Conservation (phyloP, 2,888 invertebrate species). For the Cheilosia vulpina region DNA sequence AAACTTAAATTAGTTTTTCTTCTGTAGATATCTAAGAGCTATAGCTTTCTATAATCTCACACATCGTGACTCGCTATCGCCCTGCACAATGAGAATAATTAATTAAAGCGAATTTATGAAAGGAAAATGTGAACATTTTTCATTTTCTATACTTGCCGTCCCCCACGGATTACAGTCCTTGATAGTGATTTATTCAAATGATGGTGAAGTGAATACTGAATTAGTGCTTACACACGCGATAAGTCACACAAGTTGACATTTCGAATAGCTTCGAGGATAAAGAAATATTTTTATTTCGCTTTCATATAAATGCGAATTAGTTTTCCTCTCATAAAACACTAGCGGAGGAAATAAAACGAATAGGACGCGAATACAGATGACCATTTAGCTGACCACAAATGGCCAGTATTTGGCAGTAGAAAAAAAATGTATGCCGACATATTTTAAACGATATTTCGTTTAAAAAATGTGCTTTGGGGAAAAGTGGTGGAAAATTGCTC, state of each 20-base stretch:
- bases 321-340: neutral
- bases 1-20: slow-evolving; percentile 36
- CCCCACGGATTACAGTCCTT: slow-evolving; percentile 35
- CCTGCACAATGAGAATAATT: slow-evolving; percentile 44
- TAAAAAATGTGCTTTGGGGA: neutral
- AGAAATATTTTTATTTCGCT: neutral
- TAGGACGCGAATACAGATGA: slow-evolving; percentile 5
- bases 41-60: slow-evolving; percentile 16
- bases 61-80: neutral
- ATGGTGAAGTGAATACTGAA: slow-evolving; percentile 54
- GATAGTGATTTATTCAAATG: slow-evolving; percentile 58
- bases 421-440: neutral
- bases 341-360: slow-evolving; percentile 23
- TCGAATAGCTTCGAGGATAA: slow-evolving; percentile 40
- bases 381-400: slow-evolving; percentile 58
- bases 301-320: slow-evolving; percentile 9
- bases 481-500: neutral
- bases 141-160: slow-evolving; percentile 22
- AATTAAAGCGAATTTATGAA: slow-evolving; percentile 49
- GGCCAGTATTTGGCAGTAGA: neutral
- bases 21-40: neutral
- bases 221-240: slow-evolving; percentile 44
- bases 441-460: neutral
- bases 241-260: slow-evolving; percentile 59
- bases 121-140: slow-evolving; percentile 34